Evolutionary conservation across 2,113 vertebrate genomes (phyloP), one percentile per base, ranked within the genome.

Genomic region (Leptobrachium ailaonicum): DNA sequence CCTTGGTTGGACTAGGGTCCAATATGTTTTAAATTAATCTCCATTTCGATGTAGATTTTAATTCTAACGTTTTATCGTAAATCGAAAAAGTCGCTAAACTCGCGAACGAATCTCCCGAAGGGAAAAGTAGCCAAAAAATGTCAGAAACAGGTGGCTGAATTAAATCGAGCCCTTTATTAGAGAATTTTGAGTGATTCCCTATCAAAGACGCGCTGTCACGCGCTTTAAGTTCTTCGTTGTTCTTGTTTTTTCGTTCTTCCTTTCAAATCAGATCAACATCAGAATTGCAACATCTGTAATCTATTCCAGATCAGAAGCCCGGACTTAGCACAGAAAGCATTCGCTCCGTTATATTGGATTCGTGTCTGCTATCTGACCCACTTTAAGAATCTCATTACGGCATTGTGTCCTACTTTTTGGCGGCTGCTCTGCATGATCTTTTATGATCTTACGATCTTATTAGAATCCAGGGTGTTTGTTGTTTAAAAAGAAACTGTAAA

Each of bases 321-420:
- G 54, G 79, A 80, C 72, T 75, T 62, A 75, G 54, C 71, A 13
- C 20, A 67, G 56, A 74, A 66, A 75, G 79, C 63, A 75, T 62
- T 7, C 75, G 41, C 62, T 80, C 54, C 64, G 50, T 60, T 80
- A 40, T 68, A 50, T 42, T 75, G 71, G 79, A 80, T 74, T 75
- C 66, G 43, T 80, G 69, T 80, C 72, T 80, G 71, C 69, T 69
- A 80, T 80, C 71, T 80, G 79, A 80, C 79, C 79, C 79, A 80
- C 79, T 80, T 80, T 80, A 60, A 60, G 71, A 80, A 80, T 75
- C 79, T 68, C 72, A 75, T 75, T 80, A 75, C 20, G 43, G 64
- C 53, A 42, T 50, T 14, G 54, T 69, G 79, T 74, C 79, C 79
- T 80, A 75, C 53, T 80, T 80, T 60, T 68, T 58, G 45, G 56